Evolutionary conservation across 1,140 invertebrate species (phyloP), one percentile per base, ranked within the genome.

Genomic region (Papilio dardanus): DNA sequence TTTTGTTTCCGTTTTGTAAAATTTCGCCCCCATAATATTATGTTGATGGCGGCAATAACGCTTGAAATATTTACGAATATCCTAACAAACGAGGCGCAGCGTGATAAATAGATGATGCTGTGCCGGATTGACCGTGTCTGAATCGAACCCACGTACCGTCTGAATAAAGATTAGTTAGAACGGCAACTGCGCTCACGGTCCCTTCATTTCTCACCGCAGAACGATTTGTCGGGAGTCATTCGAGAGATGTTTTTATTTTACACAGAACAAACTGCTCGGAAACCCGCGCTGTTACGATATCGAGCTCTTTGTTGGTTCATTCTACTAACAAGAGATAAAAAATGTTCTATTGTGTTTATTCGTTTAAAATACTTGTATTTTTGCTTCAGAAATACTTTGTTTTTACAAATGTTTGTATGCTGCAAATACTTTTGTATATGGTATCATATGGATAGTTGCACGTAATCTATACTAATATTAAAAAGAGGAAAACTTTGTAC

Each of bases 41-140:
- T 93, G 89, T 90, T 93, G 89, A 93, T 91, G 83, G 86, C 78
- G 80, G 91, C 88, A 90, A 92, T 92, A 93, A 91, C 86, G 84
- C 74, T 85, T 92, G 89, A 89, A 93, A 93, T 92, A 93, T 93
- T 92, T 92, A 91, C 89, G 88, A 90, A 93, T 90, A 91, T 89
- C 85, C 86, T 85, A 86, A 88, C 88, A 92, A 91, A 92, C 87
- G 88, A 84, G 79, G 67, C 83, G 82, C 76, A 65, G 31, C 66
- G 78, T 91, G 91, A 93, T 89, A 91, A 90, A 93, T 91, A 86
- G 88, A 80, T 78, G 77, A 85, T 87, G 82, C 83, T 80, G 85
- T 68, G 80, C 76, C 77, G 86, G 83, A 89, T 92, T 92, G 91
- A 92, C 89, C 91, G 86, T 84, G 81, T 54, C 79, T 79, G 24